Conservation (phyloP, 2,888 invertebrate genomes). For the Lepidochrysops patricia region DNA sequence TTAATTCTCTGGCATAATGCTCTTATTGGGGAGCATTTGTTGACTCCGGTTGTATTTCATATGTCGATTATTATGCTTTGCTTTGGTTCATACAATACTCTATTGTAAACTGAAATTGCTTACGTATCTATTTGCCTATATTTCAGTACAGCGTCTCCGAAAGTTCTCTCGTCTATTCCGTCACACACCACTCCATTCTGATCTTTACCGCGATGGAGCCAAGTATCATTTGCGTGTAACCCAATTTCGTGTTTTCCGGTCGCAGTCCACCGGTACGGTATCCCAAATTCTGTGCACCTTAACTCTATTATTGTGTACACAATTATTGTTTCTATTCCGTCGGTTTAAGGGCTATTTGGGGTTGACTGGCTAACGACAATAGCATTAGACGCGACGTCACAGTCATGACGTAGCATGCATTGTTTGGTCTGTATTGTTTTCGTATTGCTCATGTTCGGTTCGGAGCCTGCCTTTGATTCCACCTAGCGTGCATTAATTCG, state of each 20-base stretch:
- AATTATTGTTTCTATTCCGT: slow-evolving; percentile 3
- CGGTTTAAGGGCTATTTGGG: background rate
- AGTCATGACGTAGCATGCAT: slow-evolving; percentile 26
- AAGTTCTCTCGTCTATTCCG: background rate
- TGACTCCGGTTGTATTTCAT: slow-evolving; percentile 9
- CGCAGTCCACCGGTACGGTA: slow-evolving; percentile 11
- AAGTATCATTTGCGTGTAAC: background rate
- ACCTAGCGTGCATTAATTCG: slow-evolving; percentile 20
- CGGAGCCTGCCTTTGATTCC: slow-evolving; percentile 22
- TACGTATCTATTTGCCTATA: slow-evolving; percentile 27
- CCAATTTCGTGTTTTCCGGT: background rate
- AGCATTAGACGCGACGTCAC: slow-evolving; percentile 21
- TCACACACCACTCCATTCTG: background rate
- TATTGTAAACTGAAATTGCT: slow-evolving; percentile 26
- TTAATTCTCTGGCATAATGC: background rate
- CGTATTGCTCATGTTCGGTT: slow-evolving; percentile 22
- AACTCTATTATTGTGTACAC: background rate
- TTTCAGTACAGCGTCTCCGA: slow-evolving; percentile 18
- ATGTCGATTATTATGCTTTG: slow-evolving; percentile 19
- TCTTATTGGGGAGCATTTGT: background rate
- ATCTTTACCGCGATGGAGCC: background rate
- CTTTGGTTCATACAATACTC: slow-evolving; percentile 21
- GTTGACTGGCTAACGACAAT: background rate
- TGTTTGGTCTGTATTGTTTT: slow-evolving; percentile 26
- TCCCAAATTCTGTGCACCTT: slow-evolving; percentile 18